phyloP scores from a whole-genome alignment of 2,888 invertebrate species.

The Scotopteryx bipunctaria region DNA sequence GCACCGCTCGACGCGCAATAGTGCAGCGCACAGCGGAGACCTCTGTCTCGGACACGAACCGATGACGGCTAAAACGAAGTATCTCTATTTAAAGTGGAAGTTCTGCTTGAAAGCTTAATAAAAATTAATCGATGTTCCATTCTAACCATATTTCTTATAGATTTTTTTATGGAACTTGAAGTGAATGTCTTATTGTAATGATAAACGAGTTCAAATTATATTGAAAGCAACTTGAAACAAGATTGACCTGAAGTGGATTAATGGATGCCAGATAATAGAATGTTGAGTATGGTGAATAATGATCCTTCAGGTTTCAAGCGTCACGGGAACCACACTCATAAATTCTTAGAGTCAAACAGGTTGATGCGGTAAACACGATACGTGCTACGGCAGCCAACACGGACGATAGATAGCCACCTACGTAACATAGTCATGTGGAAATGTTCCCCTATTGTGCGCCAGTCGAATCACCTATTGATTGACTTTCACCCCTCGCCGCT shows the following conservation, averaged over 20 bases:
- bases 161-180: neutral
- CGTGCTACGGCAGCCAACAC: constrained; percentile 43
- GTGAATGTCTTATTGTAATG: constrained; percentile 2
- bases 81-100: neutral
- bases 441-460: constrained; percentile 49
- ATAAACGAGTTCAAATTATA: constrained; percentile 5
- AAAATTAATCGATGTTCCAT: neutral
- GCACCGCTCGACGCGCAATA: constrained; percentile 94
- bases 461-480: constrained; percentile 67
- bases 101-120: neutral
- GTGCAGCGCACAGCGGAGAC: constrained; percentile 94
- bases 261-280: constrained; percentile 33
- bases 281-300: constrained; percentile 38
- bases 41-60: constrained; percentile 90
- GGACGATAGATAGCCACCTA: constrained; percentile 16
- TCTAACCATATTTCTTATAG: neutral
- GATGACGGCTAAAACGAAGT: constrained; percentile 57
- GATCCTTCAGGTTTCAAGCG: constrained; percentile 29
- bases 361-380: constrained; percentile 44
- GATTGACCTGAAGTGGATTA: constrained; percentile 29
- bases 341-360: constrained; percentile 52
- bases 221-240: constrained; percentile 4
- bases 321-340: constrained; percentile 30
- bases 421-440: constrained; percentile 42
- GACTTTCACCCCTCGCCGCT: constrained; percentile 50